Evolutionary conservation across 2,797 vertebrate genomes (phyloP).

Genomic region (Sebastes vulpes): DNA sequence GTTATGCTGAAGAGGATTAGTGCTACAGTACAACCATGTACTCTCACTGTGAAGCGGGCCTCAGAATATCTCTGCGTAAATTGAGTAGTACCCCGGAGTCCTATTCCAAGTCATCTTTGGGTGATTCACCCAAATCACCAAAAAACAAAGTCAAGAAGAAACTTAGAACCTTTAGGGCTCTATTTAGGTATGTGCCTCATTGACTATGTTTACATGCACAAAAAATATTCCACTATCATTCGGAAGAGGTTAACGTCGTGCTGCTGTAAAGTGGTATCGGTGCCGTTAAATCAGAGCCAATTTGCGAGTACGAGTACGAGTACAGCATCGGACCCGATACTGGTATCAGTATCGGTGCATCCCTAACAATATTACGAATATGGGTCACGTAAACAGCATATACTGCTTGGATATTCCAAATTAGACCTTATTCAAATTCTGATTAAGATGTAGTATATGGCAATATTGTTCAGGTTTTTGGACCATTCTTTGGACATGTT

Average conservation of each 20-base stretch:
- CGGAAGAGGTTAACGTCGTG: background rate
- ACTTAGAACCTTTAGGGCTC: background rate
- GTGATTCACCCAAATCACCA: background rate
- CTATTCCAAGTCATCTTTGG: background rate
- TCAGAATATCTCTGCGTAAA: background rate
- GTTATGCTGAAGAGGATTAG: background rate
- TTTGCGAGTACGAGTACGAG: no score
- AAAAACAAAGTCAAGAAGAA: background rate
- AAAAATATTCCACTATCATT: background rate
- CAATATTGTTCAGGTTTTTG: background rate
- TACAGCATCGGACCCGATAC: no score
- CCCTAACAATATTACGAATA: background rate
- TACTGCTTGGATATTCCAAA: background rate
- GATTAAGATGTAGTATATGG: background rate
- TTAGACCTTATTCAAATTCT: background rate
- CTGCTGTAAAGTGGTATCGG: no score
- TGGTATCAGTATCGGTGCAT: no score
- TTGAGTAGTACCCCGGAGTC: background rate
- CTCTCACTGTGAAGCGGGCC: background rate
- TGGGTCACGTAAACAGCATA: background rate
- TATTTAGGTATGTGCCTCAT: background rate
- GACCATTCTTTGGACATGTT: background rate
- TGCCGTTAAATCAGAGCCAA: no score
- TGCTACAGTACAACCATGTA: background rate
- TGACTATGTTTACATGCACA: background rate